Base-by-base conservation (phyloP, 2,888 invertebrate species). In the Drosophila recens region DNA sequence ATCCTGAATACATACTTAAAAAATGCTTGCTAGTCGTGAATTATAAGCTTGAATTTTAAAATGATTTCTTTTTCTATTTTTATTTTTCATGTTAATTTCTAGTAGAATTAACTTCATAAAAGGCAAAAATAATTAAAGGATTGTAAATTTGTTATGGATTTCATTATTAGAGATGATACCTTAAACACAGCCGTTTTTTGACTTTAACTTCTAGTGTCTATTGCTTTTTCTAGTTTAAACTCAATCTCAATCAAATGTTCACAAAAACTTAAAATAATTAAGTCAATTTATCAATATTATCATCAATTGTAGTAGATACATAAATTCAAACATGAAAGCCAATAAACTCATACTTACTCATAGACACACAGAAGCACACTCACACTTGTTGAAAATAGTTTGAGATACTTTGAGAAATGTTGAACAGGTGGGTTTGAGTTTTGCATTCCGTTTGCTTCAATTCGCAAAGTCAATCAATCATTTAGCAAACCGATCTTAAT, bases 401-500 rank as follows among this genome's bases (percentile, higher is more conserved):
- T 42, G 15, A 34, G 34, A 46, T 64, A 48, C 23, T 58, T 46
- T 13, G 54, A 36, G 27, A 38, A 40, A 49, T 34, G 36, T 49
- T 27, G 51, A 30, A 51, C 38, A 58, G 48, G 20, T 36, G 45
- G 40, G 54, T 48, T 48, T 51, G 43, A 64, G 36, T 51, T 53
- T 53, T 58, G 45, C 59, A 58, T 59, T 72, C 53, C 59, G 51
- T 36, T 54, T 17, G 30, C 36, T 33, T 48, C 49, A 17, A 54
- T 23, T 53, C 33, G 53, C 4, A 38, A 56, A 51, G 58, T 61
- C 61, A 52, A 74, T 74, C 73, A 74, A 74, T 74, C 73, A 74
- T 68, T 72, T 74, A 52, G 56, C 52, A 52, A 59, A 52, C 38
- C 46, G 73, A 51, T 68, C 43, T 64, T 74, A 72, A 74, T 74